These are phyloP conservation scores for Cataglyphis rosenhaueri DNA, from an alignment of 2,888 invertebrate species.

Conservation along the genomic window DNA sequence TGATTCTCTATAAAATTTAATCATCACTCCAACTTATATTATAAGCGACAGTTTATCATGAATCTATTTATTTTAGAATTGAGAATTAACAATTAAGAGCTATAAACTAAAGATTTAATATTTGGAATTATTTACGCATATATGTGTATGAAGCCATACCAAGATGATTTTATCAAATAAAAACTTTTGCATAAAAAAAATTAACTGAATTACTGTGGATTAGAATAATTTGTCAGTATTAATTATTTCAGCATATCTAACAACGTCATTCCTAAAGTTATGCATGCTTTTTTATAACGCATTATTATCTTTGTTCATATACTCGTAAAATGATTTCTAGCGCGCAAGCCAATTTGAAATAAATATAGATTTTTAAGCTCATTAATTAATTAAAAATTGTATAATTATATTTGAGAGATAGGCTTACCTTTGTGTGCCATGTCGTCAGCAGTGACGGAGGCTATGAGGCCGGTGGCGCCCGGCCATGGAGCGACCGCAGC, in stretches of 20 bases:
- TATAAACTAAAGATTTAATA: not conserved
- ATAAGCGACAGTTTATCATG: not conserved
- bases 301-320: not conserved
- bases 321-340: not conserved
- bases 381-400: not conserved
- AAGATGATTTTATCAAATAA: not conserved
- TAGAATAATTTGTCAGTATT: not conserved
- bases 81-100: conserved; percentile 6
- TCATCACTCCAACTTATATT: not conserved
- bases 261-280: not conserved
- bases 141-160: not conserved
- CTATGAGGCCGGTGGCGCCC: conserved; percentile 88
- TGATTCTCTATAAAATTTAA: not conserved
- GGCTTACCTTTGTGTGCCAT: conserved; percentile 94
- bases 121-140: not conserved
- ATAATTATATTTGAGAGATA: not conserved
- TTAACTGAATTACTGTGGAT: not conserved
- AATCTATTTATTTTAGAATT: not conserved
- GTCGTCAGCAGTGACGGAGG: conserved; percentile 91
- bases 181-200: not conserved
- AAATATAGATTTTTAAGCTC: conserved; percentile 14
- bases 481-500: conserved; percentile 94
- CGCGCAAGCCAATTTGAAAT: not conserved
- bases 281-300: not conserved
- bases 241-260: not conserved